These are phyloP conservation scores for Phasianus colchicus DNA, from an alignment of 2,113 vertebrate genomes.

Conservation along the genomic window DNA sequence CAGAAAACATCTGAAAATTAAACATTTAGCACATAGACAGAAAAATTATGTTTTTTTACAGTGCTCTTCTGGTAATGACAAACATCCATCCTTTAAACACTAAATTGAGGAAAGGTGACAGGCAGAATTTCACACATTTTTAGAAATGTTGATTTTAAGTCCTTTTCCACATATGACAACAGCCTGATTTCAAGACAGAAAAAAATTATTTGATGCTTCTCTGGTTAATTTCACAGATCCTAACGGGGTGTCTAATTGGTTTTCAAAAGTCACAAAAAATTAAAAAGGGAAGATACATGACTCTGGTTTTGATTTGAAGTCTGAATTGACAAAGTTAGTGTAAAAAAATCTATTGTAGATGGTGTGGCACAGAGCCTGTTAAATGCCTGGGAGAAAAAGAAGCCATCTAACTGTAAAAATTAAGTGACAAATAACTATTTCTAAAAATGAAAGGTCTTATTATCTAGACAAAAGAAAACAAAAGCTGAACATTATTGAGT, in stretches of 20 bases:
- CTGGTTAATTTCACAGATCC: not conserved
- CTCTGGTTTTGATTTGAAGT: not conserved
- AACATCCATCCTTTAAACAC: not conserved
- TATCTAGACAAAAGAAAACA: not conserved
- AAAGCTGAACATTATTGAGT: not conserved
- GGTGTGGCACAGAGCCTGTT: not conserved
- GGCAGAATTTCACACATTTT: not conserved
- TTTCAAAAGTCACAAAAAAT: not conserved
- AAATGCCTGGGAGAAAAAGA: not conserved
- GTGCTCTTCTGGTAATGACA: not conserved
- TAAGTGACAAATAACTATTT: not conserved
- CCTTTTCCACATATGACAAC: not conserved
- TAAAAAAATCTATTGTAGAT: not conserved
- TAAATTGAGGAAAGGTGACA: not conserved
- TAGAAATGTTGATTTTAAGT: not conserved
- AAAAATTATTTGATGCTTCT: not conserved
- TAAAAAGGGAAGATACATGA: not conserved
- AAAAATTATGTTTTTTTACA: not conserved
- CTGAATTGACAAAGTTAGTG: not conserved
- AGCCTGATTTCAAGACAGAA: not conserved
- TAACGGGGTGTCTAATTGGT: not conserved
- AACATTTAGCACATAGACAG: not conserved
- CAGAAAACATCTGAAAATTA: slow-evolving; percentile 56
- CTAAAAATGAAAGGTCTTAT: not conserved
- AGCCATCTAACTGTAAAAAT: not conserved